Percentiles rank a stretch among this genome's conserved stretches.
Evolutionary conservation across 2,797 vertebrate species (phyloP).

Genomic region (Erethizon dorsatum): DNA sequence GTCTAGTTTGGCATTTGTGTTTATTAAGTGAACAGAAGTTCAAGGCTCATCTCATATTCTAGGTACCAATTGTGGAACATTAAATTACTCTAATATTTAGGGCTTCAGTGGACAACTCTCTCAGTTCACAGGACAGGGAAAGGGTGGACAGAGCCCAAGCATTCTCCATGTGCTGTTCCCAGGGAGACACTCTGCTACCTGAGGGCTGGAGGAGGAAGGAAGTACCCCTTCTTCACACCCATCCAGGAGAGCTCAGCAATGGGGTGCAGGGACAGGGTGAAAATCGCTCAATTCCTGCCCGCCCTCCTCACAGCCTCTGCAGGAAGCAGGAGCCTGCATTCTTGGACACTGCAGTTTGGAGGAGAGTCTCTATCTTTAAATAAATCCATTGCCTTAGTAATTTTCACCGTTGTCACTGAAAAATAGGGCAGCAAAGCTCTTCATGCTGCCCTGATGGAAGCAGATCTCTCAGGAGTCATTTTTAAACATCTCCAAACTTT

Average conservation of each 20-base stretch:
- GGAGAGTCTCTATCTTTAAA: too few relatives aligned
- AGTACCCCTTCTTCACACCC: too few relatives aligned
- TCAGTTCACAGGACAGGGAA: not conserved
- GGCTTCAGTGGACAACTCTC: too few relatives aligned
- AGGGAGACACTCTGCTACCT: not conserved
- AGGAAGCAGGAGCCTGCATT: accelerated
- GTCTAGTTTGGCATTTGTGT: not conserved
- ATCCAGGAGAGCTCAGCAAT: not conserved
- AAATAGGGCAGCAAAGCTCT: not conserved
- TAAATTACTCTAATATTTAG: too few relatives aligned
- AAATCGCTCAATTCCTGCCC: accelerated
- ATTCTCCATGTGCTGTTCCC: not conserved
- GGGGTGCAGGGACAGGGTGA: not conserved
- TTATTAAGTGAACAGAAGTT: not conserved
- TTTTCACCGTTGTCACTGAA: not conserved
- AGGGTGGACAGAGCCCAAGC: not conserved
- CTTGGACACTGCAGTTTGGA: accelerated
- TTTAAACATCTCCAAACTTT: too few relatives aligned
- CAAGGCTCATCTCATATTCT: not conserved
- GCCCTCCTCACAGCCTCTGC: not conserved
- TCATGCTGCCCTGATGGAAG: not conserved
- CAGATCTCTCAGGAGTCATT: too few relatives aligned
- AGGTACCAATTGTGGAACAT: not conserved
- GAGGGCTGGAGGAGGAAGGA: too few relatives aligned
- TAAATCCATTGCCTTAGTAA: not conserved